Conservation (phyloP, 2,113 vertebrate genomes). For the Anhinga rufa region DNA sequence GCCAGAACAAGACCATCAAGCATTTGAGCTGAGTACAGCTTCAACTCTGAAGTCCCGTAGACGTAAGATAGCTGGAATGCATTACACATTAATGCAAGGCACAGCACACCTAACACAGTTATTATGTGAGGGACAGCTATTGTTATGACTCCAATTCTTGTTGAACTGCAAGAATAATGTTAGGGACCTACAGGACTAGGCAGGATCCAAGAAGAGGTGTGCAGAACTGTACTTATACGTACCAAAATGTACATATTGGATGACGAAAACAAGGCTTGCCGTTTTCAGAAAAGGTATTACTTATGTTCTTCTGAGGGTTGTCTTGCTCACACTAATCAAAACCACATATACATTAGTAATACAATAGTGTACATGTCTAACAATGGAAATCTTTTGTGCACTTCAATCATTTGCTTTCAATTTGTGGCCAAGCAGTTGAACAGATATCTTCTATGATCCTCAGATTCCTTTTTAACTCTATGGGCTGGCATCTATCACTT, state of each 20-base stretch:
- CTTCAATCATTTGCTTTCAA: not conserved
- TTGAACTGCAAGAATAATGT: not conserved
- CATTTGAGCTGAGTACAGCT: not conserved
- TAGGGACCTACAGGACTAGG: not conserved
- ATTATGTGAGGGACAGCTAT: not conserved
- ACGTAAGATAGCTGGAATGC: not conserved
- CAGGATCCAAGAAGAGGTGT: not conserved
- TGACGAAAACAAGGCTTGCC: not conserved
- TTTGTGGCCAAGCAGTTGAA: constrained; percentile 1
- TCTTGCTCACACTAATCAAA: not conserved
- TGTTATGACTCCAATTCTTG: not conserved
- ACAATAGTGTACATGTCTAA: not conserved
- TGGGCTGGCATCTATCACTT: constrained; percentile 64
- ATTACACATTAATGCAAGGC: not conserved
- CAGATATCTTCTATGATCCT: not conserved
- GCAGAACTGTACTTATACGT: not conserved
- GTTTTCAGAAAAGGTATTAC: not conserved
- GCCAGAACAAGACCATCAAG: not conserved
- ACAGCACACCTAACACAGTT: not conserved
- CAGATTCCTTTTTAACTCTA: constrained; percentile 31
- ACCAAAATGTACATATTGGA: not conserved
- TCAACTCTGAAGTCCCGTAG: not conserved
- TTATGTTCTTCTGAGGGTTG: not conserved
- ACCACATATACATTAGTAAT: not conserved
- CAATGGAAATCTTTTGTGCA: not conserved